Evolutionary conservation across 2,888 invertebrate species (phyloP).

Genomic region (Caenorhabditis sp.): DNA sequence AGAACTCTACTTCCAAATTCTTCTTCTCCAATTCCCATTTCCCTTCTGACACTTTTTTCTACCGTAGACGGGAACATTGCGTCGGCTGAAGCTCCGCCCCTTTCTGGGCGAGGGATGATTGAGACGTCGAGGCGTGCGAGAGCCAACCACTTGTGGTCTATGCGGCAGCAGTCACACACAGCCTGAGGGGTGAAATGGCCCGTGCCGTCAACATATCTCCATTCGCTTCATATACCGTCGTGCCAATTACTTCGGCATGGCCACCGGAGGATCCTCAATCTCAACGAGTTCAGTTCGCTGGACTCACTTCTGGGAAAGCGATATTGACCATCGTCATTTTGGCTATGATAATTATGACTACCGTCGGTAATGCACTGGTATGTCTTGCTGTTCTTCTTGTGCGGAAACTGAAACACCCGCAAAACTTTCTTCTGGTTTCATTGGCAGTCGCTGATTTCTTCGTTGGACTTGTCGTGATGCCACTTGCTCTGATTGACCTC

Average conservation of each 20-base stretch:
- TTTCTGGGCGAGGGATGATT: slow-evolving; percentile 64
- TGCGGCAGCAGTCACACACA: slow-evolving; percentile 63
- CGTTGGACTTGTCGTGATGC: slow-evolving; percentile 86
- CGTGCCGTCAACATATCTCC: slow-evolving; percentile 70
- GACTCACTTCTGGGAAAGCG: slow-evolving; percentile 38
- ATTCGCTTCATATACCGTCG: slow-evolving; percentile 68
- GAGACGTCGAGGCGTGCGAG: slow-evolving; percentile 62
- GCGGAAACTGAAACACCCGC: slow-evolving; percentile 83
- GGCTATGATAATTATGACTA: slow-evolving; percentile 84
- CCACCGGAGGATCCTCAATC: slow-evolving; percentile 54
- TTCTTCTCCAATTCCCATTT: slow-evolving; percentile 14
- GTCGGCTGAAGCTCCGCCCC: slow-evolving; percentile 52
- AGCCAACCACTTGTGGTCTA: slow-evolving; percentile 67
- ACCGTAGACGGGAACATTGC: slow-evolving; percentile 66
- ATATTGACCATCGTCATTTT: slow-evolving; percentile 83
- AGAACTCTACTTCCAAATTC: slow-evolving; percentile 27
- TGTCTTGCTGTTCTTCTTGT: slow-evolving; percentile 86
- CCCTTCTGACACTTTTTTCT: slow-evolving; percentile 55
- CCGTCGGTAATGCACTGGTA: slow-evolving; percentile 85
- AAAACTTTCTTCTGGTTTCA: slow-evolving; percentile 84
- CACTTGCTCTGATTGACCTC: slow-evolving; percentile 84
- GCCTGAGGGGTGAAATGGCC: slow-evolving; percentile 68
- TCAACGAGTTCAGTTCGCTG: slow-evolving; percentile 36
- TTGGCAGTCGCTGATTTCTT: slow-evolving; percentile 86
- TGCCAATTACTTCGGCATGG: slow-evolving; percentile 67